Evolutionary conservation across 1,140 invertebrate genomes (phyloP).

Genomic region (Tetragonula clypearis): DNA sequence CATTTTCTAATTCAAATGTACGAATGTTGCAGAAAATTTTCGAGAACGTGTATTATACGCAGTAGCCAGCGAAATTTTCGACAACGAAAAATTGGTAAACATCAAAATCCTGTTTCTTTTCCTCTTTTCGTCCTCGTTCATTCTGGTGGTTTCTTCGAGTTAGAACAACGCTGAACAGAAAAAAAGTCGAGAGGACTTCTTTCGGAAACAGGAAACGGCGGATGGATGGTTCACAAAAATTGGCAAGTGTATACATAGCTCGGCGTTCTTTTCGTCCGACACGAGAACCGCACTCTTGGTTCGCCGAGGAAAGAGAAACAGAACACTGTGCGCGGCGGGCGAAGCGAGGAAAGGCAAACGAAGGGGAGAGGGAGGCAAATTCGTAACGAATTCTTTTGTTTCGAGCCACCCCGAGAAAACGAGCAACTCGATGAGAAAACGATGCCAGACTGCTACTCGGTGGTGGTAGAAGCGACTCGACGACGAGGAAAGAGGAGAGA

Average conservation of each 20-base stretch:
- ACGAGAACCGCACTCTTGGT: not conserved
- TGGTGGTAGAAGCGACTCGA: slow-evolving; percentile 44
- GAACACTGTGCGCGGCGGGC: slow-evolving; percentile 11
- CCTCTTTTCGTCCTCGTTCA: too few species aligned
- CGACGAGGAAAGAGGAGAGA: slow-evolving; percentile 55
- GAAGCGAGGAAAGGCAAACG: slow-evolving; percentile 50
- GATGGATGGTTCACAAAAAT: slow-evolving; percentile 18
- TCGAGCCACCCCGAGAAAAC: slow-evolving; percentile 76
- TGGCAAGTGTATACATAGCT: slow-evolving; percentile 20
- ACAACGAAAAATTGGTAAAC: too few species aligned
- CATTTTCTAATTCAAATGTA: too few species aligned
- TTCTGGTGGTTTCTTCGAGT: too few species aligned
- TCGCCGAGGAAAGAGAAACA: slow-evolving; percentile 19
- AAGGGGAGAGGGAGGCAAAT: slow-evolving; percentile 73
- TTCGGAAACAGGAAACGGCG: not conserved
- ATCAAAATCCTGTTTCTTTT: too few species aligned
- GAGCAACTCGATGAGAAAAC: slow-evolving; percentile 73
- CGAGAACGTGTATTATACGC: too few species aligned
- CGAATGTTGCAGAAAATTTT: too few species aligned
- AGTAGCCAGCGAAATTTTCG: too few species aligned
- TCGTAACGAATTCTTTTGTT: slow-evolving; percentile 80
- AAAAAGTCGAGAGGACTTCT: too few species aligned
- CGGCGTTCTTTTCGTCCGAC: too few species aligned
- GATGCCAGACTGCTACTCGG: slow-evolving; percentile 70
- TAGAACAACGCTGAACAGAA: too few species aligned